These are phyloP conservation scores for Daubentonia madagascariensis DNA, from an alignment of 2,113 vertebrate genomes.

Conservation along the genomic window DNA sequence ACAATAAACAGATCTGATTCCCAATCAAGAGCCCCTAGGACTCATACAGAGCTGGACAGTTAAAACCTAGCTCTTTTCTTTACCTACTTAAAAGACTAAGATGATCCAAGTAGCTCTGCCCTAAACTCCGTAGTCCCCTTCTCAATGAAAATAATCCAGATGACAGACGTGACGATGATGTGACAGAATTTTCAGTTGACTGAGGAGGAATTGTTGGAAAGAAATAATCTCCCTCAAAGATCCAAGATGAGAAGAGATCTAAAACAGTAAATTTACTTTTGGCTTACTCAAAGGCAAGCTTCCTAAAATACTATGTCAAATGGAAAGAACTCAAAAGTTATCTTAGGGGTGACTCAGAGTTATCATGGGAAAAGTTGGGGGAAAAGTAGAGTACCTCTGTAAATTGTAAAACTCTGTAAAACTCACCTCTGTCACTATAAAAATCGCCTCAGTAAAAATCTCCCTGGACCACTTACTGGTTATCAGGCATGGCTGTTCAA, in stretches of 20 bases:
- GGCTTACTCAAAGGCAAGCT: not conserved
- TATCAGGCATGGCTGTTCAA: not conserved
- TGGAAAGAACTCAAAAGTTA: not conserved
- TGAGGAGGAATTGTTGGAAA: not conserved
- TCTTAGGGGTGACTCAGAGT: not conserved
- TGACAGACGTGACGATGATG: not conserved
- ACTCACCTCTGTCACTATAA: not conserved
- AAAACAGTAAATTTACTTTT: conserved; percentile 15
- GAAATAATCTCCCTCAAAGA: not conserved
- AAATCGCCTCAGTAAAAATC: not conserved
- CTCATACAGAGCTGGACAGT: not conserved
- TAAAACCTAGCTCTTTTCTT: not conserved
- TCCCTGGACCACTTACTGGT: not conserved
- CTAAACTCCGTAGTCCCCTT: not conserved
- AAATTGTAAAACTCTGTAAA: not conserved
- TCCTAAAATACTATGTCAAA: conserved; percentile 17
- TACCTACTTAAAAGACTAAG: not conserved
- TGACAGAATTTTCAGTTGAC: not conserved
- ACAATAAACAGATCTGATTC: not conserved
- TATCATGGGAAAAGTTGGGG: not conserved
- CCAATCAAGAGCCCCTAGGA: not conserved
- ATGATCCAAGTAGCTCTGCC: not conserved
- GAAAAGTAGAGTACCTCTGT: not conserved
- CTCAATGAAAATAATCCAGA: not conserved
- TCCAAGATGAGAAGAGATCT: not conserved